Conservation (phyloP, 2,888 invertebrate species). For the Eupithecia tripunctaria region DNA sequence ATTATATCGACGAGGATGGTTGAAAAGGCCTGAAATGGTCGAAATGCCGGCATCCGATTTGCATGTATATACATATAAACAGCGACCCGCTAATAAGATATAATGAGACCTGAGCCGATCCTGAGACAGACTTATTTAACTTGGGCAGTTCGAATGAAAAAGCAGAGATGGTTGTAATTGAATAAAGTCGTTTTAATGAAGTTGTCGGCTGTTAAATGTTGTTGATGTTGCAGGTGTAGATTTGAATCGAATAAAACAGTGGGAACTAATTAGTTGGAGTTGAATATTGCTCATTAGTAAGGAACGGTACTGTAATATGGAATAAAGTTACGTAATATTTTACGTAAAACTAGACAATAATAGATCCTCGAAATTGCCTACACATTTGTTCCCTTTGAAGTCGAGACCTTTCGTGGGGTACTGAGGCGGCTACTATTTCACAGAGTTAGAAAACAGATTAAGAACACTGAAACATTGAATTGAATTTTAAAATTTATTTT, state of each 20-base stretch:
- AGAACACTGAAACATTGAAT: no score
- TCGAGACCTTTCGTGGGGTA: no score
- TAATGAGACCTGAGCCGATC: conserved; percentile 3
- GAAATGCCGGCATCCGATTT: conserved; percentile 25
- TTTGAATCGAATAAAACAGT: conserved; percentile 7
- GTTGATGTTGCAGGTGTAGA: conserved; percentile 12
- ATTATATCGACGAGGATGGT: conserved; percentile 22
- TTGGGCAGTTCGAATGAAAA: background rate
- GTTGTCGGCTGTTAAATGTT: background rate
- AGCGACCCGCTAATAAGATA: conserved; percentile 6
- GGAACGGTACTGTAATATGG: background rate
- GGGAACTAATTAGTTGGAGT: background rate
- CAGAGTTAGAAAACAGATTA: no score
- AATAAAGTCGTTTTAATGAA: conserved; percentile 6
- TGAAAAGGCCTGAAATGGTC: conserved; percentile 20
- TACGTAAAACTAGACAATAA: background rate
- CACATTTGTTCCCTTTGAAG: no score
- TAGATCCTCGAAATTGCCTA: no score
- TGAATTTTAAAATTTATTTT: no score
- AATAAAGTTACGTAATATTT: background rate
- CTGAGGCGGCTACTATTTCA: no score
- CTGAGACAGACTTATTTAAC: background rate
- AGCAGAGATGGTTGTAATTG: conserved; percentile 6
- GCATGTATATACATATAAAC: conserved; percentile 26
- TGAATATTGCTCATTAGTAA: conserved; percentile 6